phyloP scores from a whole-genome alignment of 2,888 invertebrate genomes.

The Branchellion lobata region DNA sequence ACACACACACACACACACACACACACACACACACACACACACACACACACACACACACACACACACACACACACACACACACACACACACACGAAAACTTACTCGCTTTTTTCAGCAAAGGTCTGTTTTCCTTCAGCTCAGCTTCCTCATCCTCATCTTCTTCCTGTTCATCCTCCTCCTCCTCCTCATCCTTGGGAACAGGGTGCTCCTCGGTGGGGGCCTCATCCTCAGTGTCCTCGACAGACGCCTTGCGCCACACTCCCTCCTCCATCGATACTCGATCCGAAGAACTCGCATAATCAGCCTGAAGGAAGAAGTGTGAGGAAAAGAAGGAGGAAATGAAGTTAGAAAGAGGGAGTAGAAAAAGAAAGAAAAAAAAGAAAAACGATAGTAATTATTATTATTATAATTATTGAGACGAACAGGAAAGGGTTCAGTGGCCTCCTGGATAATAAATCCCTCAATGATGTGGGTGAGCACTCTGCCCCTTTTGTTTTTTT shows the following conservation, averaged over 20 bases:
- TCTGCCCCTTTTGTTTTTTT: conserved; percentile 69
- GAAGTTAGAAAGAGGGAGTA: too few species aligned
- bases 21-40: too few species aligned
- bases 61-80: too few species aligned
- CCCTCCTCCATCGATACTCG: not conserved
- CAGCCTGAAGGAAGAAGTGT: too few species aligned
- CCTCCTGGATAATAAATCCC: conserved; percentile 93
- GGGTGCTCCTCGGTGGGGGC: not conserved
- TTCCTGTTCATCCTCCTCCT: conserved; percentile 39
- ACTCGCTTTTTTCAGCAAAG: conserved; percentile 12
- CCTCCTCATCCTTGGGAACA: not conserved
- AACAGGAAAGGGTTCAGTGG: conserved; percentile 65
- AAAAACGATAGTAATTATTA: not conserved
- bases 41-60: too few species aligned
- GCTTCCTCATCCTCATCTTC: conserved; percentile 35
- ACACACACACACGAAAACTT: too few species aligned
- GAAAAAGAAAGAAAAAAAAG: too few species aligned
- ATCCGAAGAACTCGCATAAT: not conserved
- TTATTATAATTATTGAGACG: too few species aligned
- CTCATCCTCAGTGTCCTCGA: conserved; percentile 32
- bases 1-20: too few species aligned
- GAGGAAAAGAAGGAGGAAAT: not conserved
- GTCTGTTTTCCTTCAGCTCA: too few species aligned
- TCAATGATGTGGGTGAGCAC: conserved; percentile 93
- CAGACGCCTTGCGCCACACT: not conserved